Evolutionary conservation across 1,140 invertebrate genomes (phyloP).

Genomic region (Pseudachorutes palmiensis): DNA sequence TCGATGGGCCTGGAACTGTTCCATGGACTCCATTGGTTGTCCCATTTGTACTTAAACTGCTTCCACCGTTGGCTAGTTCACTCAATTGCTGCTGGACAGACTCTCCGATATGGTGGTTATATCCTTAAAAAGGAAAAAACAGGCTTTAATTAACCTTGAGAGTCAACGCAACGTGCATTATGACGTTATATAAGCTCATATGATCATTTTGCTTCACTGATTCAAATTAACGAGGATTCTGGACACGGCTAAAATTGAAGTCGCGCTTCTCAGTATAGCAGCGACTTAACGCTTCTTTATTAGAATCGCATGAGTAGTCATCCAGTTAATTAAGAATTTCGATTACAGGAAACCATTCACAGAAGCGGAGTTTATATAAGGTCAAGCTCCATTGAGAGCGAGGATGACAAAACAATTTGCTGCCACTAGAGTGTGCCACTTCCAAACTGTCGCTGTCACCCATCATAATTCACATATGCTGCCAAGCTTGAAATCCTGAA

Average conservation of each 20-base stretch:
- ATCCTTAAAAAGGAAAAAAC: slow-evolving; percentile 40
- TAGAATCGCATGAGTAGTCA: no score
- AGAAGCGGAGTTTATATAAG: no score
- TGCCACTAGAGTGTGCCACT: no score
- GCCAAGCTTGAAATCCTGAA: neutral
- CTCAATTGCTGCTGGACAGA: slow-evolving; percentile 44
- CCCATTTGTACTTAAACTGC: slow-evolving; percentile 22
- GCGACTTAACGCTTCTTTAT: no score
- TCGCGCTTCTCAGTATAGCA: no score
- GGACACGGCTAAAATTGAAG: no score
- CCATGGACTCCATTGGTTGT: slow-evolving; percentile 26
- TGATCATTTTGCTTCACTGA: neutral
- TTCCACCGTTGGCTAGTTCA: slow-evolving; percentile 35
- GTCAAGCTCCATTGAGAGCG: no score
- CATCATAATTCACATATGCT: neutral
- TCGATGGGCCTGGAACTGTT: slow-evolving; percentile 34
- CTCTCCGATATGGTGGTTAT: slow-evolving; percentile 46
- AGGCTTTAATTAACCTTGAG: neutral
- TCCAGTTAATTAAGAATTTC: no score
- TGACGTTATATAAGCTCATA: neutral
- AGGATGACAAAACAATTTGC: no score
- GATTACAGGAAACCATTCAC: no score
- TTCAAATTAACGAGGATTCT: neutral
- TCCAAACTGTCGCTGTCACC: no score
- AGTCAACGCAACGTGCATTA: neutral